Conservation (phyloP, 2,797 vertebrate genomes). For the Tapirus indicus region DNA sequence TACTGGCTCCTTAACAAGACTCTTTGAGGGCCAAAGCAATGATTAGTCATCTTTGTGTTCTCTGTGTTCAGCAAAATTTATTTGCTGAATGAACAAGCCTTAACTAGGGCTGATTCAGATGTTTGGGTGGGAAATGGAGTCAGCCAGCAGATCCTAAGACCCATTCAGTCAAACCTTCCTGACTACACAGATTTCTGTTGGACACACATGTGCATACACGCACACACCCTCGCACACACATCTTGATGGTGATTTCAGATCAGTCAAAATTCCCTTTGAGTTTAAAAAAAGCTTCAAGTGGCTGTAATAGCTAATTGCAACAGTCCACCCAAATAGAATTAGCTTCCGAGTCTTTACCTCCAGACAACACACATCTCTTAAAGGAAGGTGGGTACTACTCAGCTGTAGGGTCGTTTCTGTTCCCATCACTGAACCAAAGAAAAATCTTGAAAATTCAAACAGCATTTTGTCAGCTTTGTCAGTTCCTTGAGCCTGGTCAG, state of each 20-base stretch:
- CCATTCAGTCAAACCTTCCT: neutral
- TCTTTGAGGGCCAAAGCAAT: neutral
- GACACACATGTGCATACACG: fast-evolving
- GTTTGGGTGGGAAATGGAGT: neutral
- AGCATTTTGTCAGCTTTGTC: neutral
- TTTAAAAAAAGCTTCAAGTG: neutral
- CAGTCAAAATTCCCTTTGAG: constrained; percentile 39
- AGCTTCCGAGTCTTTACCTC: neutral
- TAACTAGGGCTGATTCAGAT: neutral
- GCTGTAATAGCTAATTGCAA: neutral
- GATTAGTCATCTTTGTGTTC: neutral
- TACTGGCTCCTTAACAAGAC: neutral
- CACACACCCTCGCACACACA: neutral
- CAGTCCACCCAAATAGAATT: neutral
- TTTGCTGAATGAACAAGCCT: constrained; percentile 38
- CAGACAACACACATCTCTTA: neutral
- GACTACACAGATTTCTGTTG: neutral
- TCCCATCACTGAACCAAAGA: neutral
- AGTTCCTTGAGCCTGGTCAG: neutral
- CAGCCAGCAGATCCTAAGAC: neutral
- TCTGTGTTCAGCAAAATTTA: constrained; percentile 6
- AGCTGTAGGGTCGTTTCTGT: neutral
- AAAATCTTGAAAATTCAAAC: neutral
- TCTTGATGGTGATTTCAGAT: neutral
- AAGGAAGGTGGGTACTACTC: neutral